Evolutionary conservation across 2,888 invertebrate species (phyloP), one percentile per base, ranked within the genome.

Genomic region (Tenodera sinensis): DNA sequence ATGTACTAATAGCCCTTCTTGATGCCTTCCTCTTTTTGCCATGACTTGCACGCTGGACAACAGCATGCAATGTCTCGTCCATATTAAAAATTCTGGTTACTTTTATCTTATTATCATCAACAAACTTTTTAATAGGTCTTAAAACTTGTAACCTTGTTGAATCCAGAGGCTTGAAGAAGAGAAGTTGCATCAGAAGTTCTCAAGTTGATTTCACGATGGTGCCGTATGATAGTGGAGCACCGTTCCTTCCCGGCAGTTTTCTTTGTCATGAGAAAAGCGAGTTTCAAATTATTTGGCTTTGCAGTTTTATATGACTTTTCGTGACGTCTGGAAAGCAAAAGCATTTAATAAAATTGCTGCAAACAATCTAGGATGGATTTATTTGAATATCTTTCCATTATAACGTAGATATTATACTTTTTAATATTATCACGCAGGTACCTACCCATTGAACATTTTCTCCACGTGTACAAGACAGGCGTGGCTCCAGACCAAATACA

Each of bases 241-340:
- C 91, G 89, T 81, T 91, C 90, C 27, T 87, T 84, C 20, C 88
- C 90, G 28, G 90, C 89, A 54, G 47, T 88, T 88, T 90, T 84
- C 9, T 82, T 88, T 28, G 85, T 83, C 14, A 89, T 15, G 28
- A 47, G 89, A 30, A 87, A 87, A 15, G 82, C 28, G 28, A 8
- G 81, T 71, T 28, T 87, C n/a, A 90, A 28, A 8, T 89, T 84
- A 88, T 90, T 91, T 85, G 28, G 89, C 54, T 54, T 83, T n/a
- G 90, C 87, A 82, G n/a, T 86, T 82, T 90, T 89, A 85, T 85
- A 90, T 82, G 90, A 88, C 42, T 90, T 47, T 89, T 90, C n/a
- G n/a, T n/a, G n/a, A n/a, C n/a, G n/a, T n/a, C n/a, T n/a, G n/a
- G n/a, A n/a, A n/a, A n/a, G n/a, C n/a, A n/a, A n/a, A n/a, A n/a